A percentile compares a stretch with the other conserved stretches of the same genome.
Conservation (phyloP, 2,113 vertebrate genomes). For the Scolopax mira region DNA sequence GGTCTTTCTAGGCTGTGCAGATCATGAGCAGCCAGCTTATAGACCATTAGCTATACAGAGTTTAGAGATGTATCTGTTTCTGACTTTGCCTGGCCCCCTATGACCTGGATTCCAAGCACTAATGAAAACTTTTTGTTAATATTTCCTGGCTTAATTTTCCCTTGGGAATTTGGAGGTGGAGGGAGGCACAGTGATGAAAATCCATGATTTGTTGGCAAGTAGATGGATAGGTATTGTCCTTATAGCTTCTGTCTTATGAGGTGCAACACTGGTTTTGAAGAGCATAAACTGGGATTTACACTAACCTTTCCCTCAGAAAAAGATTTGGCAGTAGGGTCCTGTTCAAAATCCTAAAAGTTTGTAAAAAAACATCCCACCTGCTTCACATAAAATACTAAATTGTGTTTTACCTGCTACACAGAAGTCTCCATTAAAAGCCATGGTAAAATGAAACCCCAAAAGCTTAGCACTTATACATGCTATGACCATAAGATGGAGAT, state of each 20-base stretch:
- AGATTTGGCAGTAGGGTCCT: neutral
- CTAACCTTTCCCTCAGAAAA: neutral
- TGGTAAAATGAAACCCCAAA: neutral
- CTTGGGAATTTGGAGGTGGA: neutral
- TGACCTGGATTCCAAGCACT: neutral
- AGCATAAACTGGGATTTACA: neutral
- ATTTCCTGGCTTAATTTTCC: neutral
- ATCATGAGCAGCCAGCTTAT: neutral
- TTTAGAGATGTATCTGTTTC: neutral
- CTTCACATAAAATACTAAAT: neutral
- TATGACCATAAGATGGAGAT: constrained; percentile 71
- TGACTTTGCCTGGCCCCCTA: neutral
- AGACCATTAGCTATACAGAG: neutral
- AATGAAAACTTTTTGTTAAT: neutral
- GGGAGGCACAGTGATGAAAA: neutral
- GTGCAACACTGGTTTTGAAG: neutral
- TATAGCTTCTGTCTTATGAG: neutral
- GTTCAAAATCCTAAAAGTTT: neutral
- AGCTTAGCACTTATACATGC: neutral
- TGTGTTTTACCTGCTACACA: neutral
- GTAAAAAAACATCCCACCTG: neutral
- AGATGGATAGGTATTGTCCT: neutral
- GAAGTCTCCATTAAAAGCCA: neutral
- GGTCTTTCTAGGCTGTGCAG: neutral
- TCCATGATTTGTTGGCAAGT: neutral